Conservation (phyloP, 23 tunicate genomes). For the Corella eumyota region DNA sequence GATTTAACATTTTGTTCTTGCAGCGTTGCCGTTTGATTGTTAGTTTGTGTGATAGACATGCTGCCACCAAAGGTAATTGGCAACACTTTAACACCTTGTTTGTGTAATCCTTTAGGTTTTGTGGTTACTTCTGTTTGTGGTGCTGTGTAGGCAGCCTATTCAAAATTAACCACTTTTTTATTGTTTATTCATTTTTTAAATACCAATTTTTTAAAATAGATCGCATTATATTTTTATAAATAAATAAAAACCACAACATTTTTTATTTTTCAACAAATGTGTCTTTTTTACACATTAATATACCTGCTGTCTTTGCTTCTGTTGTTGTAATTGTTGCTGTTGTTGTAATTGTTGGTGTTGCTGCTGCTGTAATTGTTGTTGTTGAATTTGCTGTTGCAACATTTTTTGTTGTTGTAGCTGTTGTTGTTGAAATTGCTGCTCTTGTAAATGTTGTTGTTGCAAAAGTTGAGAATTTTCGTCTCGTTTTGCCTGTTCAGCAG, state of each 20-base stretch:
- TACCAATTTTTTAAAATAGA: too few relatives aligned
- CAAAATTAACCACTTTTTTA: too few relatives aligned
- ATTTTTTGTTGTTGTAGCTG: not conserved
- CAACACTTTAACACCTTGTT: not conserved
- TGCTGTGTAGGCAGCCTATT: not conserved
- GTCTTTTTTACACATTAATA: too few relatives aligned
- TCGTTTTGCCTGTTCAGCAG: not conserved
- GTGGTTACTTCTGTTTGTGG: not conserved
- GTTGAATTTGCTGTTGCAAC: constrained; percentile 7
- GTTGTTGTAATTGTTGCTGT: constrained; percentile 16
- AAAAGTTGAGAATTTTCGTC: not conserved
- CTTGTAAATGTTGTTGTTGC: constrained; percentile 17
- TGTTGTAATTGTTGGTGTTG: constrained; percentile 10
- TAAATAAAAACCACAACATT: too few relatives aligned
- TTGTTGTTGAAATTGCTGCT: constrained; percentile 9
- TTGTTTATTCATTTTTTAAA: too few relatives aligned
- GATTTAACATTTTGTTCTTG: constrained; percentile 9
- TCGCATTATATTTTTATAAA: too few relatives aligned
- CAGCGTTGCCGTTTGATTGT: constrained; percentile 1
- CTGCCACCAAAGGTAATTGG: constrained; percentile 26
- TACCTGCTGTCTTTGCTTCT: constrained; percentile 8
- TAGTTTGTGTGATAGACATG: not conserved
- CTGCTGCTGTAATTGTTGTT: constrained; percentile 30
- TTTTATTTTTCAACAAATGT: too few relatives aligned
- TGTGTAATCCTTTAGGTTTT: constrained; percentile 8